phyloP scores from a whole-genome alignment of 1,140 invertebrate genomes.

The Aphidius gifuensis region DNA sequence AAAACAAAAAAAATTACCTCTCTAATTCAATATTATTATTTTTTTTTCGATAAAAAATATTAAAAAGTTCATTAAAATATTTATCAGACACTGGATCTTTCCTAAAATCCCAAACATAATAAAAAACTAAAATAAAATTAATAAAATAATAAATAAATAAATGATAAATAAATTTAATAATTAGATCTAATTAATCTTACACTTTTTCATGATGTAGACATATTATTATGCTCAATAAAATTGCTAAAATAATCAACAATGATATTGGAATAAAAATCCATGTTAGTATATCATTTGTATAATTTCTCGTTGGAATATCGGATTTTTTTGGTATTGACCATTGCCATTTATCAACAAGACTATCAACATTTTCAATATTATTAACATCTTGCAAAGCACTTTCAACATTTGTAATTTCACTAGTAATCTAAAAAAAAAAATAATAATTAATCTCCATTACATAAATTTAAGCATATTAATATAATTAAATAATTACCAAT shows the following conservation, averaged over 20 bases:
- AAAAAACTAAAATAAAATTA: constrained; percentile 30
- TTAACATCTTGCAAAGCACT: constrained; percentile 43
- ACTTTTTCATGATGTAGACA: constrained; percentile 75
- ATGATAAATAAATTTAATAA: constrained; percentile 8
- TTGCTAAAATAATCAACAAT: constrained; percentile 65
- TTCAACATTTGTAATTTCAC: constrained; percentile 38
- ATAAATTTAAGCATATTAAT: background rate
- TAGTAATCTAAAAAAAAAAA: constrained; percentile 34
- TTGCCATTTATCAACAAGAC: constrained; percentile 45
- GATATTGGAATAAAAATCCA: constrained; percentile 69
- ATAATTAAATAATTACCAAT: constrained; percentile 59
- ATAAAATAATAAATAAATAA: constrained; percentile 21
- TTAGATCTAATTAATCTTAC: constrained; percentile 58
- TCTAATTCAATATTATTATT: constrained; percentile 16
- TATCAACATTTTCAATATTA: constrained; percentile 46
- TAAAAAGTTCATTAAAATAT: constrained; percentile 51
- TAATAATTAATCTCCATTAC: background rate
- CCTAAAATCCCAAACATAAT: constrained; percentile 33
- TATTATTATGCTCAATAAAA: constrained; percentile 68
- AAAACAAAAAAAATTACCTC: constrained; percentile 16
- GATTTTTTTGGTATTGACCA: constrained; percentile 61
- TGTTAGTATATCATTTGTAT: constrained; percentile 67
- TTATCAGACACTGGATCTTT: constrained; percentile 45
- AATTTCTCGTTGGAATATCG: constrained; percentile 67
- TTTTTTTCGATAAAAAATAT: constrained; percentile 39